A percentile compares a stretch with the other conserved stretches of the same genome.
Evolutionary conservation across 2,113 vertebrate genomes (phyloP).

Genomic region (Smithornis capensis): DNA sequence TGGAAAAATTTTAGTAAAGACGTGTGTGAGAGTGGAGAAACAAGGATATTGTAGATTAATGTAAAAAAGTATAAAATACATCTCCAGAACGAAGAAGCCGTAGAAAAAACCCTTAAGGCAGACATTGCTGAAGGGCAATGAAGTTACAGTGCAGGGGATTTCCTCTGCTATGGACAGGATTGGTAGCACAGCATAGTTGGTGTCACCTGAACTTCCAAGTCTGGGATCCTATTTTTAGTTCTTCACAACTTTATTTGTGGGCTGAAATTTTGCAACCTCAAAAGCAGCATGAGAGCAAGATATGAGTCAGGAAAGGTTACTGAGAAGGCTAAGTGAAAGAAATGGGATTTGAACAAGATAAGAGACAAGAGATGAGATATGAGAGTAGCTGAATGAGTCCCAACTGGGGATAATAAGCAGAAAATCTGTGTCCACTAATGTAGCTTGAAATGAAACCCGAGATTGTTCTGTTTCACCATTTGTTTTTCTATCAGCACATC

Average conservation of each 20-base stretch:
- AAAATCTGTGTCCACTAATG: not conserved
- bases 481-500: not conserved
- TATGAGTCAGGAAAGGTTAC: not conserved
- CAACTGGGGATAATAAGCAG: not conserved
- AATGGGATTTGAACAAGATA: conserved; percentile 9
- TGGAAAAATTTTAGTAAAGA: not conserved
- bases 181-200: not conserved
- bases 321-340: not conserved
- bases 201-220: not conserved
- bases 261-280: not conserved
- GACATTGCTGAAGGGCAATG: not conserved
- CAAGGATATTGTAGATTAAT: not conserved
- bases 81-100: not conserved
- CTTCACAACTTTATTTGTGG: not conserved
- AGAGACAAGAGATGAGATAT: not conserved
- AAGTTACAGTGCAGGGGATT: not conserved
- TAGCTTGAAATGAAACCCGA: not conserved
- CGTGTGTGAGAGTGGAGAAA: not conserved
- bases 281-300: not conserved
- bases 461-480: not conserved
- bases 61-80: not conserved
- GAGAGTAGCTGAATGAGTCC: not conserved
- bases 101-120: not conserved
- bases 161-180: not conserved
- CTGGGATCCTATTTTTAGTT: not conserved